Evolutionary conservation across 2,888 invertebrate genomes (phyloP).

Genomic region (Artemia sinica): DNA sequence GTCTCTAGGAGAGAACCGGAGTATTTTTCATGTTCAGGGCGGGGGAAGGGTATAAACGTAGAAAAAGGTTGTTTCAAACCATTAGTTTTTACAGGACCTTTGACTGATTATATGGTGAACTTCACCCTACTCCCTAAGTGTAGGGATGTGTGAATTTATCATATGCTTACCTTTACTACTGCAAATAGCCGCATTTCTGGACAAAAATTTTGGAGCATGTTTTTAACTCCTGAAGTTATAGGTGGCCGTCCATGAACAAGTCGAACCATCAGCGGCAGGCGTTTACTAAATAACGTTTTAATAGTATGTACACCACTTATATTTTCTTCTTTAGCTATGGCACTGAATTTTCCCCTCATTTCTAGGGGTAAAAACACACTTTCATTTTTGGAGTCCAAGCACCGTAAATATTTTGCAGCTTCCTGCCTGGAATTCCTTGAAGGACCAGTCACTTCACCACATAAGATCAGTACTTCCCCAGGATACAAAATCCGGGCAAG

Average conservation of each 20-base stretch:
- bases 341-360: conserved; percentile 76
- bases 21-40: no score
- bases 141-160: no score
- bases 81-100: no score
- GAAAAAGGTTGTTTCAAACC: no score
- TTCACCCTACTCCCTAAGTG: no score
- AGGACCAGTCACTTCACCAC: conserved; percentile 41
- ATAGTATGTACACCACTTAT: conserved; percentile 87
- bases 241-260: conserved; percentile 78
- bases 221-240: conserved; percentile 43
- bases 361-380: conserved; percentile 63
- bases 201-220: conserved; percentile 61
- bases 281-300: conserved; percentile 65
- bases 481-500: conserved; percentile 50
- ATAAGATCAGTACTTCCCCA: conserved; percentile 64
- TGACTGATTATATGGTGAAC: no score
- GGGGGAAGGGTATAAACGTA: no score
- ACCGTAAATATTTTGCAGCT: conserved; percentile 61
- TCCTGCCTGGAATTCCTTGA: conserved; percentile 33
- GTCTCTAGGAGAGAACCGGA: no score
- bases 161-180: conserved; percentile 32
- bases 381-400: conserved; percentile 67
- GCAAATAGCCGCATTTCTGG: conserved; percentile 66
- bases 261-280: conserved; percentile 77
- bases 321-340: conserved; percentile 76